A percentile compares a stretch with the other conserved stretches of the same genome.
phyloP scores from a whole-genome alignment of 2,888 invertebrate genomes.

The Catocala fraxini region DNA sequence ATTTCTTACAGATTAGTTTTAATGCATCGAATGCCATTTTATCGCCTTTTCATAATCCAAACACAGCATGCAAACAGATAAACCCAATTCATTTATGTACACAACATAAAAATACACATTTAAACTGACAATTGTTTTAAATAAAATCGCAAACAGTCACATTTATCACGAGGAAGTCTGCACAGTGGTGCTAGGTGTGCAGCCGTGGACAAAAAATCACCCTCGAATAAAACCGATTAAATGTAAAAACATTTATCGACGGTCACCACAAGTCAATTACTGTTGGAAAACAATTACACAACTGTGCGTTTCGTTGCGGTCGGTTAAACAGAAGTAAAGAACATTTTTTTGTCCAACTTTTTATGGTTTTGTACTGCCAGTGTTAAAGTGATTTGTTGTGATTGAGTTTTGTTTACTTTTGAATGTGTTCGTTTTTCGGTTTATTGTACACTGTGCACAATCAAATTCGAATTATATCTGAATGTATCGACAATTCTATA shows the following conservation, averaged over 20 bases:
- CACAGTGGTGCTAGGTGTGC: constrained; percentile 33
- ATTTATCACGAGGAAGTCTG: constrained; percentile 56
- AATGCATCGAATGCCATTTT: no score
- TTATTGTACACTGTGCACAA: no score
- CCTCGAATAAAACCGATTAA: constrained; percentile 60
- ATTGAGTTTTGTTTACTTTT: constrained; percentile 19
- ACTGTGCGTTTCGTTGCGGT: constrained; percentile 67
- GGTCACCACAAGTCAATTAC: constrained; percentile 81
- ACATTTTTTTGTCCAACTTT: constrained; percentile 25
- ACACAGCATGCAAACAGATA: constrained; percentile 2
- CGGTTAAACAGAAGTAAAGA: constrained; percentile 64
- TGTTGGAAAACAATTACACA: constrained; percentile 79
- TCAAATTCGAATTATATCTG: neutral
- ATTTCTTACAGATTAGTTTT: constrained; percentile 5
- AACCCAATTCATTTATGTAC: constrained; percentile 25
- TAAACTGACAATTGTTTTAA: constrained; percentile 41
- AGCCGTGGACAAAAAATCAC: constrained; percentile 50
- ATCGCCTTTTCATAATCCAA: constrained; percentile 10
- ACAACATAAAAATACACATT: constrained; percentile 29
- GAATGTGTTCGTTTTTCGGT: neutral
- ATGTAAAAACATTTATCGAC: constrained; percentile 74
- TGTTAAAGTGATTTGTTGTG: constrained; percentile 39
- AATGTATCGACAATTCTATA: no score
- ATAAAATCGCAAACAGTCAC: constrained; percentile 42
- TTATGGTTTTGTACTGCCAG: constrained; percentile 33